Evolutionary conservation across 1,140 invertebrate genomes (phyloP).

Genomic region (Euglossa dilemma): DNA sequence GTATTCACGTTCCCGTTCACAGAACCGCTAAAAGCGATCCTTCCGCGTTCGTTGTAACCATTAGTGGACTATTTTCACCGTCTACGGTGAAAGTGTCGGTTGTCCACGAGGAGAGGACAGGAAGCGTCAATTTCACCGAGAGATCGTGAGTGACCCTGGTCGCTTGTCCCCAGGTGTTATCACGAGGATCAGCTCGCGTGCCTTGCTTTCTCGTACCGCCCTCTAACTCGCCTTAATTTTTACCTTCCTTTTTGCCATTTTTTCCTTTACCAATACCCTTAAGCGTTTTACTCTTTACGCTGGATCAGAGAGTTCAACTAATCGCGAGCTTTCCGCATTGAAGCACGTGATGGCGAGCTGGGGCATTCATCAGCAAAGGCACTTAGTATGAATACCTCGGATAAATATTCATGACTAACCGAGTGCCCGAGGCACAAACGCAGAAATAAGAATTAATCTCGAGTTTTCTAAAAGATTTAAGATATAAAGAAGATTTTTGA

Average conservation of each 20-base stretch:
- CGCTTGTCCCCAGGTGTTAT: constrained; percentile 45
- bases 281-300: neutral
- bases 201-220: constrained; percentile 42
- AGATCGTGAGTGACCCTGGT: constrained; percentile 53
- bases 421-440: no score
- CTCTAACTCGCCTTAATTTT: neutral
- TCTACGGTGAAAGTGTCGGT: constrained; percentile 57
- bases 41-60: constrained; percentile 24
- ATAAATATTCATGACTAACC: no score
- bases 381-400: no score
- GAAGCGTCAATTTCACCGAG: constrained; percentile 52
- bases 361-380: no score
- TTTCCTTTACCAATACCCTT: no score
- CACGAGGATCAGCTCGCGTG: constrained; percentile 31
- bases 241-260: neutral
- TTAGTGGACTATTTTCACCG: constrained; percentile 46
- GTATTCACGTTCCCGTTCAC: neutral
- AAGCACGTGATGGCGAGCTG: no score
- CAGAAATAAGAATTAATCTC: no score
- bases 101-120: constrained; percentile 45
- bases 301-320: neutral
- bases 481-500: no score
- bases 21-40: constrained; percentile 16
- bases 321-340: no score
- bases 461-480: no score